phyloP scores from a whole-genome alignment of 2,113 vertebrate genomes.

The Archocentrus centrarchus region DNA sequence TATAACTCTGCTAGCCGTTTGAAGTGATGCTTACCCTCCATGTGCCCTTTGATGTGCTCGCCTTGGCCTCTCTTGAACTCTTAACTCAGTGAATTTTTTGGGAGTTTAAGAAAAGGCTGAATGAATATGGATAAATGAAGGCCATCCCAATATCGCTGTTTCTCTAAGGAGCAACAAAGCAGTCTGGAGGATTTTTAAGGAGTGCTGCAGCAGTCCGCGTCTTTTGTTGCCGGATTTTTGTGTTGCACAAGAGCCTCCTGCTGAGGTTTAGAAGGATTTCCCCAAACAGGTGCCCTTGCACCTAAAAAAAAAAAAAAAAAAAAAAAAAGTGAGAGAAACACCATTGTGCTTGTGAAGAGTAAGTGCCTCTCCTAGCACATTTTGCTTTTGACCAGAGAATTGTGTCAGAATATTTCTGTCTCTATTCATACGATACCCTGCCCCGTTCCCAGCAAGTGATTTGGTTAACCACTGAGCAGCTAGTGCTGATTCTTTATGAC shows the following conservation, averaged over 20 bases:
- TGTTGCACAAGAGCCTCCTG: constrained; percentile 17
- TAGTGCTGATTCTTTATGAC: constrained; percentile 54
- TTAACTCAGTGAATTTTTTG: constrained; percentile 12
- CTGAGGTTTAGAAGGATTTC: constrained; percentile 33
- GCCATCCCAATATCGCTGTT: constrained; percentile 16
- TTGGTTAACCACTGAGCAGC: constrained; percentile 48
- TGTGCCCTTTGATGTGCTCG: constrained; percentile 52
- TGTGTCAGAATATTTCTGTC: constrained; percentile 30
- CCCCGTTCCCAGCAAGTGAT: constrained; percentile 26
- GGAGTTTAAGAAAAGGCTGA: constrained; percentile 32
- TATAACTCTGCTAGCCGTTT: constrained; percentile 8
- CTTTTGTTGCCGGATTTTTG: constrained; percentile 18
- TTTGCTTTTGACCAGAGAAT: constrained; percentile 31
- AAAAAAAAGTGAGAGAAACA: neutral
- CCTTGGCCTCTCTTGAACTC: constrained; percentile 42
- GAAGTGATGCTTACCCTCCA: constrained; percentile 46
- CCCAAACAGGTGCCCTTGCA: constrained; percentile 43
- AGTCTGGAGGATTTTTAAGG: constrained; percentile 2
- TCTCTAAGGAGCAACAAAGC: neutral
- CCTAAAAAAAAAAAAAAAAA: neutral
- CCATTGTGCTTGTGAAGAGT: constrained; percentile 19
- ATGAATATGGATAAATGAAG: constrained; percentile 26
- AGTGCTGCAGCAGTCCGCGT: neutral
- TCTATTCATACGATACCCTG: constrained; percentile 25
- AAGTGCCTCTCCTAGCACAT: constrained; percentile 2